Base-by-base conservation (phyloP, 2,888 invertebrate species). In the Xanthorhoe spadicearia region DNA sequence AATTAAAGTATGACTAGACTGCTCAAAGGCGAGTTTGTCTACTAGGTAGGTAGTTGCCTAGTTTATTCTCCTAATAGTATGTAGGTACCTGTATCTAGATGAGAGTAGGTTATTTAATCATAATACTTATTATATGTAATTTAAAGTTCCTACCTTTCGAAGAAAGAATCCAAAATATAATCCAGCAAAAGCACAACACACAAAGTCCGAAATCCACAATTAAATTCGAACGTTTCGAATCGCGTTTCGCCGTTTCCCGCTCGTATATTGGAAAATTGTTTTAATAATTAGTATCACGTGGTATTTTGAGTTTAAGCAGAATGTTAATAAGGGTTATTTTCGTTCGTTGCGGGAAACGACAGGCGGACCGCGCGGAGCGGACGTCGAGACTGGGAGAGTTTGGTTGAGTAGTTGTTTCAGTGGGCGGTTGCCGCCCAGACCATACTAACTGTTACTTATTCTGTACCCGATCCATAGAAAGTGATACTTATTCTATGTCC, bases 291-390 rank as follows among this genome's bases (percentile, higher is more conserved):
- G 49, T 62, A 58, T 78, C 78, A 83, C 82, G 74, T 79, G 77
- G 71, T 73, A 75, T 77, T 81, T 76, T 76, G 64, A 69, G 62
- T 77, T 83, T 74, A 73, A 62, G 58, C 43, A 66, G 52, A 73
- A 66, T 77, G 70, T 75, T 65, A 68, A 75, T 80, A 79, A 73
- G 77, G 77, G 76, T 79, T 78, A 76, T 74, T 80, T 73, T 81
- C 66, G 78, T 80, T 76, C 75, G 77, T 71, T 72, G 77, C 80
- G 86, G 89, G 85, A 85, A 88, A 86, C 83, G 87, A 87, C 93
- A 84, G 92, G 93, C 91, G 88, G 88, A 92, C 93, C 93, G 93
- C 93, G 88, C 93, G 93, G 93, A 93, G 93, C 86, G 90, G 92
- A 93, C 93, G 88, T 79, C 90, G 91, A 90, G 93, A 93, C 93